Conservation (phyloP, 2,888 invertebrate species). For the Volucella inanis region DNA sequence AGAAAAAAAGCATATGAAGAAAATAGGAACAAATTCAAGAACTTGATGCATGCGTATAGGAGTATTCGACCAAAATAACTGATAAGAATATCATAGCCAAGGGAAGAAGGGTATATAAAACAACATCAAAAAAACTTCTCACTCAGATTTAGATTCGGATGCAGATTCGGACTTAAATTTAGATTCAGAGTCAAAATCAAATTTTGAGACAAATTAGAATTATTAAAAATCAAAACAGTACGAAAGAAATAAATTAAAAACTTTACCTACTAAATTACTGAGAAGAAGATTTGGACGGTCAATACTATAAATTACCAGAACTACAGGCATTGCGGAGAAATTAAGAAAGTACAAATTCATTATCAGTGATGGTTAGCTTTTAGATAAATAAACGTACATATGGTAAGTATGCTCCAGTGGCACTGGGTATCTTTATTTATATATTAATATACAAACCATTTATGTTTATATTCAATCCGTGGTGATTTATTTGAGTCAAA, state of each 20-base stretch:
- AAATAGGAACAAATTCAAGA: conserved; percentile 42
- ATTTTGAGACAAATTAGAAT: background rate
- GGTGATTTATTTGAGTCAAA: conserved; percentile 50
- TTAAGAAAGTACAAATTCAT: conserved; percentile 40
- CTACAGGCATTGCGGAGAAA: conserved; percentile 31
- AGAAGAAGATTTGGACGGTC: conserved; percentile 54
- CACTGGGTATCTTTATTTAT: too few species aligned
- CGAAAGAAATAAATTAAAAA: conserved; percentile 55
- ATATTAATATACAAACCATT: too few species aligned
- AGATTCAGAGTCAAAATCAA: conserved; percentile 39
- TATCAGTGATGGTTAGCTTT: too few species aligned
- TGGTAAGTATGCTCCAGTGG: too few species aligned
- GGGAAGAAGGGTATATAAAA: conserved; percentile 12
- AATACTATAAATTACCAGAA: conserved; percentile 8
- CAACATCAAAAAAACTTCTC: conserved; percentile 56
- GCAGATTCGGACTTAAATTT: conserved; percentile 17
- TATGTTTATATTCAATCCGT: conserved; percentile 31
- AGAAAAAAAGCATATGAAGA: background rate
- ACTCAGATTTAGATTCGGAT: conserved; percentile 20
- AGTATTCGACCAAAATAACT: conserved; percentile 67
- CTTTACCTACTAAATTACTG: conserved; percentile 66
- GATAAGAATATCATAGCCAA: conserved; percentile 61
- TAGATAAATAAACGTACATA: too few species aligned
- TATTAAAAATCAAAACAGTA: background rate
- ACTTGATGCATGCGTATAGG: conserved; percentile 57